These are phyloP conservation scores for Tenrec ecaudatus DNA, from an alignment of 2,113 vertebrate species.

Conservation along the genomic window DNA sequence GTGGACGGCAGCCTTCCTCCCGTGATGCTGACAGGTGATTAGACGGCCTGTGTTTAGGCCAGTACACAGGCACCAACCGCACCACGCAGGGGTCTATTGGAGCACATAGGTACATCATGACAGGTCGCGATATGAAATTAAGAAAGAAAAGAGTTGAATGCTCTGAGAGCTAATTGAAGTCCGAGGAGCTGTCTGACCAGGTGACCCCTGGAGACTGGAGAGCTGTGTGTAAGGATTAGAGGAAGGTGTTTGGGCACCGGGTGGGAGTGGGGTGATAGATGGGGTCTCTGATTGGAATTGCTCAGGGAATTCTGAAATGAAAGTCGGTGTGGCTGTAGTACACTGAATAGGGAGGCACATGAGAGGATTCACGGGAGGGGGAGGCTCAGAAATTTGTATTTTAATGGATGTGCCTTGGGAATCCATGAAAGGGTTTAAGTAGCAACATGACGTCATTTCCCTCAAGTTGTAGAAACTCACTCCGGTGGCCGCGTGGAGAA, in stretches of 20 bases:
- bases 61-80: background rate
- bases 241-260: background rate
- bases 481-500: background rate
- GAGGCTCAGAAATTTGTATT: background rate
- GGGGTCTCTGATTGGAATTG: background rate
- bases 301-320: background rate
- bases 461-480: background rate
- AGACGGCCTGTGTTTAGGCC: background rate
- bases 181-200: background rate
- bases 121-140: background rate
- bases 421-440: background rate
- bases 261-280: background rate
- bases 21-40: background rate
- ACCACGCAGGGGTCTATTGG: background rate
- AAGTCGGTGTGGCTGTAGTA: background rate
- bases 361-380: background rate
- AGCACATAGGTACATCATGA: background rate
- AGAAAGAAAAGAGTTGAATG: background rate
- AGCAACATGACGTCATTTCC: background rate
- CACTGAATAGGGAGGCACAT: too few species aligned
- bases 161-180: slow-evolving; percentile 24
- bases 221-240: background rate
- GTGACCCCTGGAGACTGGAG: background rate
- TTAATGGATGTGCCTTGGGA: background rate
- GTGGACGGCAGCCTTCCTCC: background rate